Evolutionary conservation across 2,113 vertebrate species (phyloP).

Genomic region (Apeltes quadracus): DNA sequence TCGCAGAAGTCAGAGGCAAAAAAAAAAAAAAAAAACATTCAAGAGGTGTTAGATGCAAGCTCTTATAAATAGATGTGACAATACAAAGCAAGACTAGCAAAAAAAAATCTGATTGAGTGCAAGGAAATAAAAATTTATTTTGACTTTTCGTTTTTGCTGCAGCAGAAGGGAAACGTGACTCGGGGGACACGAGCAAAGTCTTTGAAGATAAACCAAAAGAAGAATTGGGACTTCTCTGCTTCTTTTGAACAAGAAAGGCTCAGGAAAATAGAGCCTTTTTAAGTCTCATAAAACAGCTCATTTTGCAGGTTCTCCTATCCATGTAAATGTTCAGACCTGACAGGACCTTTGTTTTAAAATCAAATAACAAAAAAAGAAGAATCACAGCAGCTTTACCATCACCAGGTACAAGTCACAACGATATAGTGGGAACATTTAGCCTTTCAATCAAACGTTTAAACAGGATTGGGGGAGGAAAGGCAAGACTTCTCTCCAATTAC

Average conservation of each 20-base stretch:
- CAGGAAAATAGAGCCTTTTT: slow-evolving; percentile 13
- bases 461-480: slow-evolving; percentile 22
- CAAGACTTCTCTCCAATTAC: slow-evolving; percentile 80
- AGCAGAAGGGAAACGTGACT: slow-evolving; percentile 52
- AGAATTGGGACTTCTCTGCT: slow-evolving; percentile 21
- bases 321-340: background rate
- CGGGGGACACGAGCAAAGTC: slow-evolving; percentile 41
- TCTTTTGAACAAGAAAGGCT: slow-evolving; percentile 36
- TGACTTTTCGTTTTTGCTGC: slow-evolving; percentile 49
- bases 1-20: slow-evolving; percentile 49
- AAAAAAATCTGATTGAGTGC: slow-evolving; percentile 17
- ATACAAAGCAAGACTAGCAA: slow-evolving; percentile 46
- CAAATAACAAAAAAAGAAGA: background rate
- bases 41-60: slow-evolving; percentile 43
- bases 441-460: slow-evolving; percentile 50
- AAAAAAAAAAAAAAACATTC: slow-evolving; percentile 19
- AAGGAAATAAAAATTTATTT: slow-evolving; percentile 42
- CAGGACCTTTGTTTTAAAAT: background rate
- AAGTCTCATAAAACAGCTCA: slow-evolving; percentile 3
- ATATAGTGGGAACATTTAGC: slow-evolving; percentile 17
- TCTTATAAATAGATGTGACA: slow-evolving; percentile 69
- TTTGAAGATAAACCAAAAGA: slow-evolving; percentile 65
- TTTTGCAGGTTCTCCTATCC: background rate
- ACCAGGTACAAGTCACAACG: background rate
- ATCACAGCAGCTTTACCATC: background rate